These are phyloP conservation scores for Thera britannica DNA, from an alignment of 2,888 invertebrate genomes.

Conservation along the genomic window DNA sequence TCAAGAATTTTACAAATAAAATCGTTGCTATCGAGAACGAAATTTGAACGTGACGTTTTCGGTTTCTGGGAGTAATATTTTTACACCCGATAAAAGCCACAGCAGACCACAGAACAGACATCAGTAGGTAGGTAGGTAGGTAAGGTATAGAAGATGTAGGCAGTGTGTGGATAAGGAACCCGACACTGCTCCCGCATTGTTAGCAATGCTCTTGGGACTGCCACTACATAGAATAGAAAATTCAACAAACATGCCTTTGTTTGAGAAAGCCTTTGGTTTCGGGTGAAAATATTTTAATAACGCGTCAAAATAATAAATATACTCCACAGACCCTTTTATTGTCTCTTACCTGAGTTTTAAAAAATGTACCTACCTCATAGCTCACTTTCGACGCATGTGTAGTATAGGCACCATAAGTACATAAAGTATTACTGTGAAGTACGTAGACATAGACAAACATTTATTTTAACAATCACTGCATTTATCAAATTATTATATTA, in stretches of 20 bases:
- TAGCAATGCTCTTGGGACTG: constrained; percentile 64
- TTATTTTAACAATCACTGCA: too few relatives aligned
- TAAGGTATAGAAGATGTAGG: constrained; percentile 35
- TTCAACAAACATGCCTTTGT: constrained; percentile 43
- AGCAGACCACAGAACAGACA: constrained; percentile 6
- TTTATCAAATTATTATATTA: too few relatives aligned
- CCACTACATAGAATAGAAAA: constrained; percentile 50
- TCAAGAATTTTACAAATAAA: too few relatives aligned
- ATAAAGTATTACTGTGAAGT: too few relatives aligned
- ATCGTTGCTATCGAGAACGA: too few relatives aligned
- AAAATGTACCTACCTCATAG: background rate
- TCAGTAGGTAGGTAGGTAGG: constrained; percentile 7
- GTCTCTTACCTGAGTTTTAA: background rate
- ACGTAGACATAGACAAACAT: too few relatives aligned
- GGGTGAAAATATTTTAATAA: constrained; percentile 42
- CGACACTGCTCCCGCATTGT: constrained; percentile 64
- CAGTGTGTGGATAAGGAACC: constrained; percentile 46
- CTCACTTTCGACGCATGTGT: too few relatives aligned
- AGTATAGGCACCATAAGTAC: too few relatives aligned
- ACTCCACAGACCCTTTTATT: background rate
- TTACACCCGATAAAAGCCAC: background rate
- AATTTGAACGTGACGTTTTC: background rate
- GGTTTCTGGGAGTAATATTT: background rate
- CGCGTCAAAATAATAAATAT: constrained; percentile 27
- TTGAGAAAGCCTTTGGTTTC: constrained; percentile 40